phyloP scores from a whole-genome alignment of 2,113 vertebrate species.

The Puntigrus tetrazona region DNA sequence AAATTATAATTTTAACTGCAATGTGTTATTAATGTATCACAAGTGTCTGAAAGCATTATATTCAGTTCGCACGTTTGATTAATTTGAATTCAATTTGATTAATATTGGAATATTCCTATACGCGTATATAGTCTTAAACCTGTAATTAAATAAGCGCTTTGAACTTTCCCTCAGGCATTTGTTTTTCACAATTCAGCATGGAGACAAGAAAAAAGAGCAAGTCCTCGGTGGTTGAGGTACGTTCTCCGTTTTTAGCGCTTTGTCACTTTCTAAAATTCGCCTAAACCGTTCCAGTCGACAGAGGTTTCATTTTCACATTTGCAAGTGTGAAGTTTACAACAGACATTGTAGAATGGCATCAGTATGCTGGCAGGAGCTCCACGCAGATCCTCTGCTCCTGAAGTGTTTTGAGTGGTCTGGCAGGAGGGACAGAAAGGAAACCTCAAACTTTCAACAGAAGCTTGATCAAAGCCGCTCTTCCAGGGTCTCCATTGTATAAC shows the following conservation, averaged over 20 bases:
- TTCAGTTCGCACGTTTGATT: not conserved
- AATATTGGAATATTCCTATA: not conserved
- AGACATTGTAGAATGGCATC: conserved; percentile 32
- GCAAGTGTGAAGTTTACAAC: conserved; percentile 48
- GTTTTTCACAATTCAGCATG: not conserved
- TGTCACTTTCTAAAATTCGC: conserved; percentile 26
- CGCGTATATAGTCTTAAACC: not conserved
- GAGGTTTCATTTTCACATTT: conserved; percentile 50
- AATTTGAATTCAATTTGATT: not conserved
- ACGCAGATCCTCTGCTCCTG: conserved; percentile 30
- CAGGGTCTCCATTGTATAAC: conserved; percentile 20
- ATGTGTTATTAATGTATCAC: not conserved
- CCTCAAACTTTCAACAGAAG: conserved; percentile 46
- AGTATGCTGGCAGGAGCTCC: conserved; percentile 29
- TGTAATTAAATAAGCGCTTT: conserved; percentile 9
- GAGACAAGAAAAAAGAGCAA: not conserved
- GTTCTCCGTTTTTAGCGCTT: conserved; percentile 13
- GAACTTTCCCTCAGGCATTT: not conserved
- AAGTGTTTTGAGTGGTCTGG: conserved; percentile 31
- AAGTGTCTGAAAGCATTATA: not conserved
- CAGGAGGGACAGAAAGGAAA: conserved; percentile 39
- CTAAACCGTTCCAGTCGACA: conserved; percentile 26
- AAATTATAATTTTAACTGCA: no score
- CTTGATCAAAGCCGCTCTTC: conserved; percentile 47
- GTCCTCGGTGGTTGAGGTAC: conserved; percentile 3